phyloP scores from a whole-genome alignment of 37 sponge, comb jelly and placozoan genomes.

The Eunapius fragilis region DNA sequence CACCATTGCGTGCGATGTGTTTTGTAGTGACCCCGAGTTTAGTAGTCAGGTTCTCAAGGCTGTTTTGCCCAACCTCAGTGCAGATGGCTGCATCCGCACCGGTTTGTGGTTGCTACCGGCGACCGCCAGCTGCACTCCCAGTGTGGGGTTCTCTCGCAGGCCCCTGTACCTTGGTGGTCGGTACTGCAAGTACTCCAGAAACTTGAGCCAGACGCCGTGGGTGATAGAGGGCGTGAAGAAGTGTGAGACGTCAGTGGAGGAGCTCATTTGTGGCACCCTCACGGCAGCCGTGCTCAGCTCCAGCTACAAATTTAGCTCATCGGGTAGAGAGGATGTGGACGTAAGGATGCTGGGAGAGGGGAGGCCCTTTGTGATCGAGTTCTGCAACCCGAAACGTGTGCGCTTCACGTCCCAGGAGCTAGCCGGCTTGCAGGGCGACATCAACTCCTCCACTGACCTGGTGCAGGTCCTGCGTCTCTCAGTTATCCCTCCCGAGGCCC shows the following conservation, averaged over 20 bases:
- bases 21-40: neutral
- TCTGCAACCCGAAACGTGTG: slow-evolving; percentile 70
- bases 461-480: slow-evolving; percentile 55
- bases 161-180: slow-evolving; percentile 82
- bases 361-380: slow-evolving; percentile 85
- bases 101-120: slow-evolving; percentile 17
- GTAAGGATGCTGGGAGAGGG: slow-evolving; percentile 97
- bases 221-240: slow-evolving; percentile 85
- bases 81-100: neutral
- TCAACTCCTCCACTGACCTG: slow-evolving; percentile 54
- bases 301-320: slow-evolving; percentile 72
- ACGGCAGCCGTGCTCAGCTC: neutral
- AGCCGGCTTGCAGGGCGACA: slow-evolving; percentile 28
- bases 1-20: neutral
- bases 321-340: slow-evolving; percentile 97
- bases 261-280: slow-evolving; percentile 57
- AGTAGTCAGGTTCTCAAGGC: neutral
- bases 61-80: neutral
- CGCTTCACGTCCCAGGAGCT: slow-evolving; percentile 4
- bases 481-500: slow-evolving; percentile 44
- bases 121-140: neutral
- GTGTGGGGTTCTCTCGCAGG: slow-evolving; percentile 34
- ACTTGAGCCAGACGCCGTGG: slow-evolving; percentile 96
- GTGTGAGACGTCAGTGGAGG: slow-evolving; percentile 78
- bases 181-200: slow-evolving; percentile 92